phyloP scores from a whole-genome alignment of 1,140 invertebrate species.

The Procambarus virginalis region DNA sequence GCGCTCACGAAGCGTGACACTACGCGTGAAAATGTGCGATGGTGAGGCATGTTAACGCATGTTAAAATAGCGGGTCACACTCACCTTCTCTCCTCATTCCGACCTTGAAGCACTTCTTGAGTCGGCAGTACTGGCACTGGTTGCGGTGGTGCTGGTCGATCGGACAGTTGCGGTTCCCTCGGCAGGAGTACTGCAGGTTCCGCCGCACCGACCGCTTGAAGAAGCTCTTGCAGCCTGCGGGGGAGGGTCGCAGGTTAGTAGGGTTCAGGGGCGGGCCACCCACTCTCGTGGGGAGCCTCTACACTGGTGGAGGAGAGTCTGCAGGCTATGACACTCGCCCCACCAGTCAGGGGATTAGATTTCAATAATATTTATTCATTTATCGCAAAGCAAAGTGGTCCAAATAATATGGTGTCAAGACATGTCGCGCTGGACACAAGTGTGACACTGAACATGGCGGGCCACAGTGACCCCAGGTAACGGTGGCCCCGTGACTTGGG shows the following conservation, averaged over 20 bases:
- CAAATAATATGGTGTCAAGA: background rate
- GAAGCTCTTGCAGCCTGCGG: conserved; percentile 95
- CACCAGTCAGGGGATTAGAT: background rate
- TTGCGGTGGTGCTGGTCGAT: conserved; percentile 99
- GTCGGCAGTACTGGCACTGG: conserved; percentile 98
- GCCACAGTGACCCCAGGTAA: conserved; percentile 31
- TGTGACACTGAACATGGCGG: background rate
- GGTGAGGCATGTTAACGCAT: no score
- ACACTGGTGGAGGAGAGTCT: conserved; percentile 43
- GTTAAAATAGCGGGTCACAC: conserved; percentile 72
- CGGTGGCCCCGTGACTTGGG: conserved; percentile 33
- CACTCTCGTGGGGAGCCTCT: background rate
- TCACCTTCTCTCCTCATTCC: conserved; percentile 99
- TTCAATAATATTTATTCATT: conserved; percentile 1
- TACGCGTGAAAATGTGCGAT: no score
- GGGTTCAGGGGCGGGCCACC: background rate
- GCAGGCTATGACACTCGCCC: conserved; percentile 62
- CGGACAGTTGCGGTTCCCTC: conserved; percentile 96
- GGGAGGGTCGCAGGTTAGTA: conserved; percentile 72
- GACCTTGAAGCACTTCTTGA: conserved; percentile 99
- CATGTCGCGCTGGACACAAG: conserved; percentile 4
- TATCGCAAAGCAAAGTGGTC: background rate
- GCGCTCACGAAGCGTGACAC: no score
- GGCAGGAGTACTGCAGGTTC: conserved; percentile 97
- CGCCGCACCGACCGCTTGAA: conserved; percentile 98